A percentile compares a stretch with the other conserved stretches of the same genome.
phyloP scores from a whole-genome alignment of 2,113 vertebrate genomes.

The Clarias magur region DNA sequence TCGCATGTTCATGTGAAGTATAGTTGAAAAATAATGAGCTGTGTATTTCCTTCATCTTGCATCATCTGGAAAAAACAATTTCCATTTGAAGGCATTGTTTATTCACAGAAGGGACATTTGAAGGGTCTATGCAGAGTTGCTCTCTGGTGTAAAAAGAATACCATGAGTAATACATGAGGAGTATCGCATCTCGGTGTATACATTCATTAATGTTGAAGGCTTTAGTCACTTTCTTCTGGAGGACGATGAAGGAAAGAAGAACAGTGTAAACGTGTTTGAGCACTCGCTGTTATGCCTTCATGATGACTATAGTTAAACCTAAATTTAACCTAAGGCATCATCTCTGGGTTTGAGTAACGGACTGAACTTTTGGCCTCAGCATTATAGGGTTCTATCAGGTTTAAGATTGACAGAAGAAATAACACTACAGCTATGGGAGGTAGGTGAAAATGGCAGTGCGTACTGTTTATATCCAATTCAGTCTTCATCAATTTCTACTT shows the following conservation, averaged over 20 bases:
- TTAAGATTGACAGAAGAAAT: slow-evolving; percentile 5
- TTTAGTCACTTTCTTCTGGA: background rate
- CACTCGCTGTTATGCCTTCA: background rate
- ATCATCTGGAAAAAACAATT: slow-evolving; percentile 46
- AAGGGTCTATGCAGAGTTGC: slow-evolving; percentile 26
- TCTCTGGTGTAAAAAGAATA: slow-evolving; percentile 50
- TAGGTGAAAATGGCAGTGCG: background rate
- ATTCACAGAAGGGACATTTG: slow-evolving; percentile 31
- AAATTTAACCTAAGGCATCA: background rate
- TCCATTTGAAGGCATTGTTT: slow-evolving; percentile 45
- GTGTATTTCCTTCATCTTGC: slow-evolving; percentile 46
- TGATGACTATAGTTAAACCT: background rate
- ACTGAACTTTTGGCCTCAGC: background rate
- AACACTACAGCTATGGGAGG: background rate
- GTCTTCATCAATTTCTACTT: background rate
- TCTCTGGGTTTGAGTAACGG: background rate
- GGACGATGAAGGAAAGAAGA: slow-evolving; percentile 1
- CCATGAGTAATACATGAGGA: slow-evolving; percentile 35
- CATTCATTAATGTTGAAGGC: slow-evolving; percentile 6
- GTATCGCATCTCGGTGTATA: slow-evolving; percentile 13
- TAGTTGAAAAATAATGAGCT: slow-evolving; percentile 45
- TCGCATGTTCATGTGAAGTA: slow-evolving; percentile 40
- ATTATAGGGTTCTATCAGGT: background rate
- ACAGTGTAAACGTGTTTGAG: background rate
- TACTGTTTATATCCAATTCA: background rate